These are phyloP conservation scores for Magallana angulata DNA, from an alignment of 1,140 invertebrate genomes.

Conservation along the genomic window DNA sequence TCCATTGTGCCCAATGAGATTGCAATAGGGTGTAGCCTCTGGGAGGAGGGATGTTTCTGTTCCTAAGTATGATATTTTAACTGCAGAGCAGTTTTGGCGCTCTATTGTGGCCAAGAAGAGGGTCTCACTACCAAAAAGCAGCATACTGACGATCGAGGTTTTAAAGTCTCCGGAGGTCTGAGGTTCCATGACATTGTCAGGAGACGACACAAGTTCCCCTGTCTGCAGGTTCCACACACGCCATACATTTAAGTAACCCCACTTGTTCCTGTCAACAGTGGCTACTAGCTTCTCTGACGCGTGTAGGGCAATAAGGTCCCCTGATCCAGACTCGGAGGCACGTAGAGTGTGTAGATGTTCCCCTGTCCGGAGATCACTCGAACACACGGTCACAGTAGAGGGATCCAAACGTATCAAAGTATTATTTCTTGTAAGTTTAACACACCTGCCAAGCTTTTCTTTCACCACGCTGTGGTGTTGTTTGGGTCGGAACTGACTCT, in stretches of 20 bases:
- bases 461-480: background rate
- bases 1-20: conserved; percentile 62
- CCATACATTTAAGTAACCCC: background rate
- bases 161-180: background rate
- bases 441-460: background rate
- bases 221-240: background rate
- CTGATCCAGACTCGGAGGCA: conserved; percentile 44
- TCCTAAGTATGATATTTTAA: conserved; percentile 51
- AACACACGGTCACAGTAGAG: background rate
- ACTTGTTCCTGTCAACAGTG: conserved; percentile 4
- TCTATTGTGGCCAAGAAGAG: conserved; percentile 38
- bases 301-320: conserved; percentile 51
- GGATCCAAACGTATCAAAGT: conserved; percentile 10
- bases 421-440: conserved; percentile 36
- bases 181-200: background rate
- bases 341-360: conserved; percentile 39
- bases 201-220: background rate
- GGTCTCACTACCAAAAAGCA: conserved; percentile 47
- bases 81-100: background rate
- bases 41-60: conserved; percentile 39
- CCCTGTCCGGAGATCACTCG: conserved; percentile 50
- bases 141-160: background rate
- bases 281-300: conserved; percentile 52
- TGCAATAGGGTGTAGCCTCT: conserved; percentile 54
- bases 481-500: no score